Conservation (phyloP, 2,113 vertebrate species). For the Psettodes erumei region DNA sequence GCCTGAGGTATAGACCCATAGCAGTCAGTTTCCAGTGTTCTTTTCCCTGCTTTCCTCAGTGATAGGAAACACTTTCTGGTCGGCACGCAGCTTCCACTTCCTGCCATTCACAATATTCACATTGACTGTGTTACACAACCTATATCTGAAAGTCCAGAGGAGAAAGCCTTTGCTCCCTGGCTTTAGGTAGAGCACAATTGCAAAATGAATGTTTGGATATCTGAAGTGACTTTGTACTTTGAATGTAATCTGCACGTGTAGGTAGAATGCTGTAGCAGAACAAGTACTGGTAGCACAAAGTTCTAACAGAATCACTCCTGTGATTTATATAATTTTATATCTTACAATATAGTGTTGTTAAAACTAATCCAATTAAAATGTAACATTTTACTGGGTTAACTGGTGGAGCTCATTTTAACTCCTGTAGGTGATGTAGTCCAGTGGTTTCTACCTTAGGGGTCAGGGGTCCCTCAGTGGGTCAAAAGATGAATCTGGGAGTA, state of each 20-base stretch:
- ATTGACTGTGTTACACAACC: conserved; percentile 40
- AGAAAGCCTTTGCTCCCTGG: conserved; percentile 33
- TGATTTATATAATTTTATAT: neutral
- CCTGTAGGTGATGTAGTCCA: too few species aligned
- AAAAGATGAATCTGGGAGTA: neutral
- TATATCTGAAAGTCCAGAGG: conserved; percentile 33
- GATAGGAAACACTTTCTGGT: neutral
- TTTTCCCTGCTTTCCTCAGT: neutral
- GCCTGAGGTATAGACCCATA: conserved; percentile 85
- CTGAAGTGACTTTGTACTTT: conserved; percentile 45
- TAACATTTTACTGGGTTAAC: too few species aligned
- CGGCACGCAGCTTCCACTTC: neutral
- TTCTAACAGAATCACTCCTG: neutral
- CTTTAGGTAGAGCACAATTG: conserved; percentile 31
- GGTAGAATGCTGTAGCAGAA: neutral
- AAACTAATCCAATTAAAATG: too few species aligned
- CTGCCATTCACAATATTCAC: neutral
- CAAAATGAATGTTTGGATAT: conserved; percentile 51
- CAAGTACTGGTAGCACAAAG: neutral
- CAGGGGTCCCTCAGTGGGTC: neutral
- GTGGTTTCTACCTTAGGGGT: neutral
- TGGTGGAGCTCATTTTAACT: too few species aligned
- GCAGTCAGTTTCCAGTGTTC: neutral
- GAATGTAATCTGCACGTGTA: neutral
- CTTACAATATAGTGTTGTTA: neutral